Percentiles rank a stretch among this genome's conserved stretches.
phyloP scores from a whole-genome alignment of 2,113 vertebrate species.

The Athene noctua region DNA sequence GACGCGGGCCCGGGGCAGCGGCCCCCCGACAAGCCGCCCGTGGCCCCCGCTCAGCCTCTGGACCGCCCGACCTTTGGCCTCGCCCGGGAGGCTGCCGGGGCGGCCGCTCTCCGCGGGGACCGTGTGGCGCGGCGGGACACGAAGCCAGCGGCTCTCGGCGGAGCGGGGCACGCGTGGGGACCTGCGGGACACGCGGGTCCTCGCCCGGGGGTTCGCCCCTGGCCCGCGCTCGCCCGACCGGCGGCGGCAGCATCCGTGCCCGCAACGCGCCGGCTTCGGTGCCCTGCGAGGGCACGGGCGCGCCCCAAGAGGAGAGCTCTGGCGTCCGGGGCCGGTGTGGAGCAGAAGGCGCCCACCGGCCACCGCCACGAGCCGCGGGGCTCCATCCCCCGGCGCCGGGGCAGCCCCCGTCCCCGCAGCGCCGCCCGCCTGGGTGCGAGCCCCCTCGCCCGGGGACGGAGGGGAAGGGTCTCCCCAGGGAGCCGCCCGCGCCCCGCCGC shows the following conservation, averaged over 20 bases:
- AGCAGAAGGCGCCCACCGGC: not conserved
- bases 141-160: rapidly evolving
- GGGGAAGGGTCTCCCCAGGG: not conserved
- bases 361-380: no score
- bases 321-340: rapidly evolving
- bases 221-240: no score
- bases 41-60: not conserved
- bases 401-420: not conserved
- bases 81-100: not conserved
- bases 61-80: not conserved
- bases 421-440: not conserved
- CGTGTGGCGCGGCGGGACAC: not conserved
- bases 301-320: rapidly evolving
- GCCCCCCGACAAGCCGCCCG: rapidly evolving
- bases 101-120: rapidly evolving
- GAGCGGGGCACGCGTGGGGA: not conserved
- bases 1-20: rapidly evolving
- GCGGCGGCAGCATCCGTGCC: rapidly evolving
- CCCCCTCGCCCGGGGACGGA: no score
- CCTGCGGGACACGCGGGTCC: not conserved
- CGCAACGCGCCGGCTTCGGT: rapidly evolving
- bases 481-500: not conserved
- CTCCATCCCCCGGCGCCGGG: not conserved
- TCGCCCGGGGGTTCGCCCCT: not conserved
- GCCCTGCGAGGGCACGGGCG: rapidly evolving